A percentile compares a stretch with the other conserved stretches of the same genome.
phyloP scores from a whole-genome alignment of 2,797 vertebrate species.

The Poliocrania exsul region DNA sequence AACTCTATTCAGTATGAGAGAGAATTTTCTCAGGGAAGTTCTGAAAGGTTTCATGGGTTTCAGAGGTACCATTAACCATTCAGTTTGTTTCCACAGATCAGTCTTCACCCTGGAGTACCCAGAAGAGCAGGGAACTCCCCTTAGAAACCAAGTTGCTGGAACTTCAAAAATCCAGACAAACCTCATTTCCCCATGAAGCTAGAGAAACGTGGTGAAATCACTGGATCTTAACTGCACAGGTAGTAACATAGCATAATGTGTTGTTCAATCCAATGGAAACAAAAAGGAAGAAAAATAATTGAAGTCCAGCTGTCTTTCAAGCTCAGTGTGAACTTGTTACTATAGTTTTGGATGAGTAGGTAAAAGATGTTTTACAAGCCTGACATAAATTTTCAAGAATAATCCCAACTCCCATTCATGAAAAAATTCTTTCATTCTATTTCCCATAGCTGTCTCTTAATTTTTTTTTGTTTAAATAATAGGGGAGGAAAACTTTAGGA shows the following conservation, averaged over 20 bases:
- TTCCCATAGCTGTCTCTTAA: neutral
- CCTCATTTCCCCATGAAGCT: neutral
- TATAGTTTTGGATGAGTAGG: neutral
- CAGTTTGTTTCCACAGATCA: neutral
- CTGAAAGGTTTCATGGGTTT: neutral
- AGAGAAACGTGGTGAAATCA: neutral
- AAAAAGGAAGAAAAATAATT: neutral
- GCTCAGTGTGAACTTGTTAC: neutral
- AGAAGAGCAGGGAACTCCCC: neutral
- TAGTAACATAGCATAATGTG: neutral
- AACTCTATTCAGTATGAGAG: neutral
- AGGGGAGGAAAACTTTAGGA: neutral
- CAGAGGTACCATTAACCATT: neutral
- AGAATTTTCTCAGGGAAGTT: neutral
- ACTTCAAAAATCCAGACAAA: neutral
- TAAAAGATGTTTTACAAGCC: neutral
- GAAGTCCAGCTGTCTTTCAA: neutral
- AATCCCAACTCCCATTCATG: conserved; percentile 1
- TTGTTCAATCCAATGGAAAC: neutral
- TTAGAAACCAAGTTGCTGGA: neutral
- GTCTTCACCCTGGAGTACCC: neutral
- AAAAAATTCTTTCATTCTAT: neutral
- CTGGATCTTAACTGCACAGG: neutral
- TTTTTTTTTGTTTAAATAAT: neutral
- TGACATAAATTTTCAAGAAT: neutral